Base-by-base conservation (phyloP, 2,113 vertebrate genomes). In the Poeciliopsis turrubarensis region DNA sequence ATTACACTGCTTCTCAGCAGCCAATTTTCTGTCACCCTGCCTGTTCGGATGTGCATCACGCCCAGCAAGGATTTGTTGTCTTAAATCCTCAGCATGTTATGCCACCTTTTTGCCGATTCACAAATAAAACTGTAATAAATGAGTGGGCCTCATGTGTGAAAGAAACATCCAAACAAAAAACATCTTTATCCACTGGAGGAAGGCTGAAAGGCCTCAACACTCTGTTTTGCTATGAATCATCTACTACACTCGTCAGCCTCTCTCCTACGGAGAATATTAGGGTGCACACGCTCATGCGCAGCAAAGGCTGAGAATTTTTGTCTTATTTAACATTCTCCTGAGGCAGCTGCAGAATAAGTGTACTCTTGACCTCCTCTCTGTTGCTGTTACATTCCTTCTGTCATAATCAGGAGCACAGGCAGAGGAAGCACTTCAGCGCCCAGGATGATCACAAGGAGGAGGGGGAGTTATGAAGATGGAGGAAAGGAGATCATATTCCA, bases 181-280 rank as follows among this genome's bases (percentile, higher is more conserved):
- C 34, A 65, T 75, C 54, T 70, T 1, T 37, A 11, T 37, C 63
- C 41, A n/a, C 31, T 80, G 51, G 25, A 61, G 31, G 41, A 67
- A 67, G 73, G 26, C 12, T 34, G 19, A 84, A 77, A 70, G 75
- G 63, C 57, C 82, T 47, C 4, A 57, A 74, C 75, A 62, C 78
- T 89, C 74, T 88, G 51, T 82, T 89, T 80, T 73, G 68, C 62
- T 68, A 61, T 80, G 86, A 87, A 74, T 88, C 83, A 76, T 83
- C 65, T 65, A 11, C 26, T 72, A 60, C 29, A 60, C 60, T 85
- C 73, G 60, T 77, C 60, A 17, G 14, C 74, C 37, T 73, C 65
- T 10, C 73, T 62, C 70, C 65, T 66, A 4, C 0, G 12, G 61
- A 71, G 29, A 44, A 34, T 6, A 47, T 15, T 41, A 65, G 34